A percentile compares a stretch with the other conserved stretches of the same genome.
Conservation (phyloP, 2,797 vertebrate genomes). For the Argya squamiceps region DNA sequence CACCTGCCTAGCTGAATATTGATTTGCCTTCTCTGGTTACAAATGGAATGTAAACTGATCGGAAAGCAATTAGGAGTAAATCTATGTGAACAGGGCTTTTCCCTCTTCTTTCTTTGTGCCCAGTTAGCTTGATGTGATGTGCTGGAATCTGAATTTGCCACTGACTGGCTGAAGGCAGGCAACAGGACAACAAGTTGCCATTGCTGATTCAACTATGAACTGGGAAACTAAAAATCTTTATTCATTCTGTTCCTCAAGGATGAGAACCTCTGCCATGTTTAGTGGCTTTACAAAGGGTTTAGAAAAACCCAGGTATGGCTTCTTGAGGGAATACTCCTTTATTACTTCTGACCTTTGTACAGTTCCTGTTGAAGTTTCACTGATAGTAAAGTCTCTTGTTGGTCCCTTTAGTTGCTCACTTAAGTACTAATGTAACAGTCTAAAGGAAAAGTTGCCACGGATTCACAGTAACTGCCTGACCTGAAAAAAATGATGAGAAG, state of each 20-base stretch:
- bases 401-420: not conserved
- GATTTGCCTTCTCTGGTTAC: not conserved
- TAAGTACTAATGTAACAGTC: not conserved
- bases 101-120: not conserved
- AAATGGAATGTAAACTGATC: slow-evolving; percentile 2
- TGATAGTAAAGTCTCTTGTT: not conserved
- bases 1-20: not conserved
- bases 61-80: slow-evolving; percentile 23
- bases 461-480: not conserved
- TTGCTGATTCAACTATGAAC: not conserved
- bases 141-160: not conserved
- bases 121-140: not conserved
- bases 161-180: not conserved
- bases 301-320: not conserved
- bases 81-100: not conserved
- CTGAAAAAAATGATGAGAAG: not conserved
- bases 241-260: not conserved
- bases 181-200: not conserved
- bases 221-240: not conserved
- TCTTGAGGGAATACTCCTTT: not conserved
- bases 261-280: not conserved
- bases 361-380: not conserved
- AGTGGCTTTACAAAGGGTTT: not conserved
- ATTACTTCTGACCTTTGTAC: not conserved
- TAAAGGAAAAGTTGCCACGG: not conserved